These are phyloP conservation scores for Gopherus evgoodei DNA, from an alignment of 2,113 vertebrate genomes.

Conservation along the genomic window DNA sequence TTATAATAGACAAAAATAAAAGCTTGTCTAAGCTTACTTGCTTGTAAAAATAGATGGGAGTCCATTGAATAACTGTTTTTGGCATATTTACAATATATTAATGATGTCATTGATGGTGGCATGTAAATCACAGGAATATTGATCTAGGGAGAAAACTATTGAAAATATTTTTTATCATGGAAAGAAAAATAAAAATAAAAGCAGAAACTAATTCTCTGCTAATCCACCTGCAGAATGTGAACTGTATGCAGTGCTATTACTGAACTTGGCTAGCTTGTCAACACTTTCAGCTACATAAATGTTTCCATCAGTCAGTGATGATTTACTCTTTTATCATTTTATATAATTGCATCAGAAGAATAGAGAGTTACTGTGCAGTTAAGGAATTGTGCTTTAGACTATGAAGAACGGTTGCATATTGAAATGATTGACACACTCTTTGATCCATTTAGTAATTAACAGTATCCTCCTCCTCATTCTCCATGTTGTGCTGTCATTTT, in stretches of 20 bases:
- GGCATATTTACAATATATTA: constrained; percentile 24
- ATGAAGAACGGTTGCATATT: constrained; percentile 24
- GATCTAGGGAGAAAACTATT: background rate
- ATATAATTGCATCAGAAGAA: constrained; percentile 19
- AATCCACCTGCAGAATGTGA: background rate
- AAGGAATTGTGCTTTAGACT: constrained; percentile 50
- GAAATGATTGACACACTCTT: constrained; percentile 38
- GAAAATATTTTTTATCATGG: constrained; percentile 28
- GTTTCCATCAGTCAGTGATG: constrained; percentile 16
- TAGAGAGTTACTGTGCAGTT: constrained; percentile 26
- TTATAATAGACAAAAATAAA: background rate
- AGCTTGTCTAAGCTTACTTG: background rate
- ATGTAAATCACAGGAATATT: constrained; percentile 25
- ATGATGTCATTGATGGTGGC: constrained; percentile 42
- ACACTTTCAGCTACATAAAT: constrained; percentile 14
- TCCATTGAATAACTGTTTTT: background rate
- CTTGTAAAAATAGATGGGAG: background rate
- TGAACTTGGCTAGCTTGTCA: background rate
- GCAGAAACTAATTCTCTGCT: constrained; percentile 36
- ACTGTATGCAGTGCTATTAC: constrained; percentile 5
- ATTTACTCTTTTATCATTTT: constrained; percentile 29
- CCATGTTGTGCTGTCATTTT: background rate
- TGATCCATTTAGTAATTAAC: constrained; percentile 59
- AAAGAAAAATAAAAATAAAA: constrained; percentile 45
- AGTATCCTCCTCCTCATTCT: background rate